Conservation (phyloP, 2,113 vertebrate genomes). For the Odobenus rosmarus region DNA sequence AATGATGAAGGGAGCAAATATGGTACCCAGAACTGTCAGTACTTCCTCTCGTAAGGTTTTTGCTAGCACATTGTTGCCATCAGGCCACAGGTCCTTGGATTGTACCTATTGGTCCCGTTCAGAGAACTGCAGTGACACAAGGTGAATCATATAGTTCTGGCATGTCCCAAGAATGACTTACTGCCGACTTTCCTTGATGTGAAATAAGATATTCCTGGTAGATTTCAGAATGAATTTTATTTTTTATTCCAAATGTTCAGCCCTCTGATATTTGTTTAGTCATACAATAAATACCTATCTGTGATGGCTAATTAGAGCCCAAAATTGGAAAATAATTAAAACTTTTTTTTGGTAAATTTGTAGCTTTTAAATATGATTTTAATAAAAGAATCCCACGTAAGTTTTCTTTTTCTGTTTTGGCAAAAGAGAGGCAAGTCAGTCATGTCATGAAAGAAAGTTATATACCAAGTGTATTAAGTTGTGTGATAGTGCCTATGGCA, state of each 20-base stretch:
- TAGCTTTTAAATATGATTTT: conserved; percentile 26
- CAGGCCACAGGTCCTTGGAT: neutral
- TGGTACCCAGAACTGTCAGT: neutral
- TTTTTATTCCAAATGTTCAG: conserved; percentile 34
- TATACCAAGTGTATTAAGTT: neutral
- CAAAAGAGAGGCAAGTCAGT: neutral
- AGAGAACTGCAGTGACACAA: neutral
- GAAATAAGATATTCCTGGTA: neutral
- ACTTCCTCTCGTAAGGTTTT: neutral
- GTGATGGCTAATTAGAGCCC: neutral
- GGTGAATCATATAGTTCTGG: neutral
- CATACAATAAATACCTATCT: neutral
- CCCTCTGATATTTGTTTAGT: neutral
- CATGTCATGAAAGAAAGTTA: neutral
- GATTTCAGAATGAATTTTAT: neutral
- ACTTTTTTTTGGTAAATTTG: conserved; percentile 19
- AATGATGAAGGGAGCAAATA: neutral
- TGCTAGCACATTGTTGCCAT: neutral
- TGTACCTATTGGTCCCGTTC: neutral
- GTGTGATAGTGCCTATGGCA: neutral
- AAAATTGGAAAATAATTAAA: conserved; percentile 21
- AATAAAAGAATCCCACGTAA: neutral
- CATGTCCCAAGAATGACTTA: neutral
- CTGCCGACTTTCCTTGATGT: neutral
- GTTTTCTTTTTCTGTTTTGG: neutral